Evolutionary conservation across 1,140 invertebrate genomes (phyloP).

Genomic region (Aphelinus certus): DNA sequence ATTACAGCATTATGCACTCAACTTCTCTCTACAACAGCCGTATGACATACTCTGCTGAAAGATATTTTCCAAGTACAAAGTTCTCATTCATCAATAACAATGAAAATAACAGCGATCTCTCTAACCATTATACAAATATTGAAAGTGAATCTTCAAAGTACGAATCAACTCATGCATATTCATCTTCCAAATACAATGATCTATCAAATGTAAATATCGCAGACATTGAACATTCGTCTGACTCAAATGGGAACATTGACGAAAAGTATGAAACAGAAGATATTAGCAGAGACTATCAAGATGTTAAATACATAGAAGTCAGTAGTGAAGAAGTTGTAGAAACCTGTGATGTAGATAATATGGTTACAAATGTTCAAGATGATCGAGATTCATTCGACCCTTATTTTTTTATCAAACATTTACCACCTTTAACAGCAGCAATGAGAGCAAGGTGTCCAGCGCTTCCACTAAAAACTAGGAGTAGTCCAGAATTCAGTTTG

Average conservation of each 20-base stretch:
- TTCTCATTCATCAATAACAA: constrained; percentile 56
- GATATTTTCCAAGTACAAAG: constrained; percentile 51
- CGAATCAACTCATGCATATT: constrained; percentile 50
- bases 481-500: constrained; percentile 92
- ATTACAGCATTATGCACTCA: constrained; percentile 59
- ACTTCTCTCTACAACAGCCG: constrained; percentile 53
- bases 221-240: constrained; percentile 48
- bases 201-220: constrained; percentile 49
- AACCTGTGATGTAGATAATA: constrained; percentile 67
- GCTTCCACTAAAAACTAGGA: constrained; percentile 90
- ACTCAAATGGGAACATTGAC: constrained; percentile 56
- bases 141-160: constrained; percentile 51
- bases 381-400: constrained; percentile 88
- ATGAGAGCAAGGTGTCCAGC: constrained; percentile 88
- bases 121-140: constrained; percentile 46
- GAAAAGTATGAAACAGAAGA: constrained; percentile 56
- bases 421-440: constrained; percentile 89
- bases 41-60: constrained; percentile 45
- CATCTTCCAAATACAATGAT: constrained; percentile 46
- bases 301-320: constrained; percentile 62
- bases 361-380: constrained; percentile 70
- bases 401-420: constrained; percentile 90
- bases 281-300: constrained; percentile 56
- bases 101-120: constrained; percentile 51
- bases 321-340: constrained; percentile 65